These are phyloP conservation scores for Drosophila mettleri DNA, from an alignment of 2,888 invertebrate genomes.

Conservation along the genomic window DNA sequence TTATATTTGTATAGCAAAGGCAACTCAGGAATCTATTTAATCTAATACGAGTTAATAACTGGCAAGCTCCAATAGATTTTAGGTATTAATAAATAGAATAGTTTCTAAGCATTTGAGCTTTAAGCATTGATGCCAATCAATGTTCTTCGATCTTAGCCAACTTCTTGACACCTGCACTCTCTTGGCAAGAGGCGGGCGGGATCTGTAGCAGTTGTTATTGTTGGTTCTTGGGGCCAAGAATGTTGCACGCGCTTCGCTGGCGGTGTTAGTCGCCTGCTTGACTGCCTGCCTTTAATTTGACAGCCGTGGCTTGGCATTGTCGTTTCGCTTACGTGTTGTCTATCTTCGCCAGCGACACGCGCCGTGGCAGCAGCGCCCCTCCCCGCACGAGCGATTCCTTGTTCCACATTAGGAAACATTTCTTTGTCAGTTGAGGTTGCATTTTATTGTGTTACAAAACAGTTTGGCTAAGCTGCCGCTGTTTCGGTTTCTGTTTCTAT, in stretches of 20 bases:
- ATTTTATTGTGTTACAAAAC: constrained; percentile 76
- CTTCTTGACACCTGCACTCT: constrained; percentile 14
- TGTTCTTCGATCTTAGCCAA: neutral
- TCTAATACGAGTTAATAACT: too few species aligned
- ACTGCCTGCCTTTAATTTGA: constrained; percentile 73
- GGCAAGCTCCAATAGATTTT: too few species aligned
- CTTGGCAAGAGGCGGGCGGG: neutral
- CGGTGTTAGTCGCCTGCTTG: constrained; percentile 50
- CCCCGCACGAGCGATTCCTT: constrained; percentile 55
- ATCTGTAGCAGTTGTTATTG: neutral
- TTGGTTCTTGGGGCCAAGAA: constrained; percentile 26
- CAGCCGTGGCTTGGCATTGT: constrained; percentile 76
- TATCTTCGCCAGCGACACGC: constrained; percentile 69
- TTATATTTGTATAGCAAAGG: too few species aligned
- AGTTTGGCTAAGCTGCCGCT: constrained; percentile 63
- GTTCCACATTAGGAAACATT: constrained; percentile 74
- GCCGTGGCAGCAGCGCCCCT: constrained; percentile 39
- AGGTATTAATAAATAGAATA: neutral
- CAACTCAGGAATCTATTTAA: too few species aligned
- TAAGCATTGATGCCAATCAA: constrained; percentile 12
- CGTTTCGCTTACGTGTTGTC: constrained; percentile 78
- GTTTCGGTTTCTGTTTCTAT: constrained; percentile 18
- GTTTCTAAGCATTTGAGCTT: neutral
- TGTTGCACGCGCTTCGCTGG: constrained; percentile 48
- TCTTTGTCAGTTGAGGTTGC: constrained; percentile 80